Evolutionary conservation across 2,113 vertebrate species (phyloP).

Genomic region (Oenanthe melanoleuca): DNA sequence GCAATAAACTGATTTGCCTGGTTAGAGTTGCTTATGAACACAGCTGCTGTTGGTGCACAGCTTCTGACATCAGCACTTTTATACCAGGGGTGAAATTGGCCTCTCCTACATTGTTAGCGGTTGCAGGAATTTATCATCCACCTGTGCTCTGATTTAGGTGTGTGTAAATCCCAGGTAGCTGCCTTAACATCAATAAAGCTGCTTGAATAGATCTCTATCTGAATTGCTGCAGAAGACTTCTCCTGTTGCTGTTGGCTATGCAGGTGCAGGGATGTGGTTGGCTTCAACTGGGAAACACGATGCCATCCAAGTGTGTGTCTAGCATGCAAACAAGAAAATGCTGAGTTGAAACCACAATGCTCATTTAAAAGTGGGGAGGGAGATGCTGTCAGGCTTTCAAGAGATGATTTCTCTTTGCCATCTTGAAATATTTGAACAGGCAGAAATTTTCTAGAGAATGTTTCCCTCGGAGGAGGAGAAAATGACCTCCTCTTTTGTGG

Average conservation of each 20-base stretch:
- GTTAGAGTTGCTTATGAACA: neutral
- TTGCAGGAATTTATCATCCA: conserved; percentile 57
- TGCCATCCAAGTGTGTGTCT: conserved; percentile 56
- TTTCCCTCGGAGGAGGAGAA: neutral
- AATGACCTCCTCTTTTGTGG: neutral
- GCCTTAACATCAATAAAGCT: conserved; percentile 61
- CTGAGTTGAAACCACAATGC: conserved; percentile 38
- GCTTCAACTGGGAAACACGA: conserved; percentile 55
- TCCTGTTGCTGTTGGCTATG: conserved; percentile 60
- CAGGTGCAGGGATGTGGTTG: conserved; percentile 66
- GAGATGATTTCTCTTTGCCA: neutral
- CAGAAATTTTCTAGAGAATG: neutral
- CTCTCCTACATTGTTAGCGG: neutral
- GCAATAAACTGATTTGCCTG: conserved; percentile 3
- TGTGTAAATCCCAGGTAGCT: conserved; percentile 36
- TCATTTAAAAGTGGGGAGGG: neutral
- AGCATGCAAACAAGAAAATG: conserved; percentile 62
- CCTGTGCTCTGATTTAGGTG: conserved; percentile 57
- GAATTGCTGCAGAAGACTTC: neutral
- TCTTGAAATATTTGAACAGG: neutral
- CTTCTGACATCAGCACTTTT: conserved; percentile 31
- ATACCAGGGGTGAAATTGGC: neutral
- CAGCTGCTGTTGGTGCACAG: neutral
- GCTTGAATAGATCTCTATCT: conserved; percentile 54
- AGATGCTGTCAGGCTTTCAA: neutral